phyloP scores from a whole-genome alignment of 2,888 invertebrate species.

The Ametastegia equiseti region DNA sequence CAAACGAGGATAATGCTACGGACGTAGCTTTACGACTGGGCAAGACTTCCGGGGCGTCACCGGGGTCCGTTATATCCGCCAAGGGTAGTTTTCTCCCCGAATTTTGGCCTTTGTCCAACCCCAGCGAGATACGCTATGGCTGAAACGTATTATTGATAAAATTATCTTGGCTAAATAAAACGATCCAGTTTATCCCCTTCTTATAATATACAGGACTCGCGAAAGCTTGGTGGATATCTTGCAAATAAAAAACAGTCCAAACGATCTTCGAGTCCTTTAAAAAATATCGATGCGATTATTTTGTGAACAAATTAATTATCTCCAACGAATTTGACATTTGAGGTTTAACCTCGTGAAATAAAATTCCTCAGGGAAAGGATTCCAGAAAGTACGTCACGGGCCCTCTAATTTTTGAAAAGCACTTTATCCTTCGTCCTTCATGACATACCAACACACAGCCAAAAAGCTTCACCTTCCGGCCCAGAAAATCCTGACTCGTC shows the following conservation, averaged over 20 bases:
- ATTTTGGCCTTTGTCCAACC: slow-evolving; percentile 33
- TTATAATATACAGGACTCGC: too few species aligned
- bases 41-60: slow-evolving; percentile 33
- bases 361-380: not conserved
- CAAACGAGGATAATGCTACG: not conserved
- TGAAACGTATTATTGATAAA: slow-evolving; percentile 27
- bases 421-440: not conserved
- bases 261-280: too few species aligned
- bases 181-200: not conserved
- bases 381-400: not conserved
- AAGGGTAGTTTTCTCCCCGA: slow-evolving; percentile 21
- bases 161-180: slow-evolving; percentile 29
- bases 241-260: too few species aligned
- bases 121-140: slow-evolving; percentile 9
- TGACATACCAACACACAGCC: not conserved
- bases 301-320: not conserved
- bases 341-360: not conserved
- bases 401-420: not conserved
- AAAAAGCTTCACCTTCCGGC: not conserved
- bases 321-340: not conserved
- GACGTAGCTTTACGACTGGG: not conserved
- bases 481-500: not conserved
- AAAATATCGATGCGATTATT: too few species aligned
- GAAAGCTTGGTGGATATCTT: too few species aligned
- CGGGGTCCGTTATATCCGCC: slow-evolving; percentile 18